Base-by-base conservation (phyloP, 2,113 vertebrate genomes). In the Heliornis fulica region DNA sequence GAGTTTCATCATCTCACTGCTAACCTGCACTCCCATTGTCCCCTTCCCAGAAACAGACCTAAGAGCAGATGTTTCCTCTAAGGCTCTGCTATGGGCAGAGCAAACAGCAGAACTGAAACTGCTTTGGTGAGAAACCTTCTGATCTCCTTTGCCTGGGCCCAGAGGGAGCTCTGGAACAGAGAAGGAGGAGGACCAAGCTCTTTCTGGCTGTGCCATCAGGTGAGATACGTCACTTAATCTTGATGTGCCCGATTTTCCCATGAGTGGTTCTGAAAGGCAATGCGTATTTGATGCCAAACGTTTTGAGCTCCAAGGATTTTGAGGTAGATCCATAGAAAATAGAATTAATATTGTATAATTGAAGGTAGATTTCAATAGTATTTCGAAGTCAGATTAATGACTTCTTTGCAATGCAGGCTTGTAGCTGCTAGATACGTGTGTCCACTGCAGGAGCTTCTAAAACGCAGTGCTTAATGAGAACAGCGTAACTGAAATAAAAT, bases 1-100 rank as follows among this genome's bases (percentile, higher is more conserved):
- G 32, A 14, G 15, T 83, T 87, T 46, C 7, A 68, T 26, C 4
- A 22, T 50, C 25, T 76, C 45, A 3, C 4, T 40, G 32, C 11
- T 34, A 18, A 21, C 14, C 65, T 21, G 23, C 7, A 2, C 4
- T 68, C 51, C 20, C 2, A 6, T 53, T 0, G 5, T 46, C 10
- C 26, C 31, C 34, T 43, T 61, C 59, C 13, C 43, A 75, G 25
- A 13, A 40, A 3, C 19, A 29, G 5, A 3, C 1, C 53, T 36
- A 28, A 0, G 4, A 68, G 59, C 4, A 20, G 56, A 21, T 14
- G n/a, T 7, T 61, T 79, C 40, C 85, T 69, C 15, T 15, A 68
- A 75, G 22, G 15, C 22, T 75, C 25, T 91, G 41, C 41, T 2
- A 1, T 31, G 25, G 11, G 16, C 60, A 87, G n/a, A 84, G 21